Evolutionary conservation across 2,797 vertebrate species (phyloP), one percentile per base, ranked within the genome.

Genomic region (Pterois miles): DNA sequence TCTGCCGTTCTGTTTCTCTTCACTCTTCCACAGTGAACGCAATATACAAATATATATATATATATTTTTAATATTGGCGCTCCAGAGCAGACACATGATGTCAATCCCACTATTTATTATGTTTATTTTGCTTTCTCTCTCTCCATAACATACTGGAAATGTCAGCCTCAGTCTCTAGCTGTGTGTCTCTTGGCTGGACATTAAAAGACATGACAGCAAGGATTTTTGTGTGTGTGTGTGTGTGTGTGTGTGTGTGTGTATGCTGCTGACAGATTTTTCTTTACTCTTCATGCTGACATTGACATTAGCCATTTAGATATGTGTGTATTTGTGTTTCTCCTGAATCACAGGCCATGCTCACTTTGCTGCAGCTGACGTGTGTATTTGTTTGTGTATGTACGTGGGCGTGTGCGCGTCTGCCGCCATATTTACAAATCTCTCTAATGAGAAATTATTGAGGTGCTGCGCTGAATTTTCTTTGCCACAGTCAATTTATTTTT

Each of bases 51-150:
- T n/a, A n/a, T n/a, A n/a, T n/a, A n/a, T n/a, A n/a, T n/a, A n/a
- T n/a, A n/a, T n/a, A n/a, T n/a, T n/a, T 71, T 72, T 68, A 27
- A 79, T 64, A 60, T 18, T 80, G 72, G 74, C 83, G 18, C 59
- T 80, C 46, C 71, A 23, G 43, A 81, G 82, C 74, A 90, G 91
- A 90, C 87, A 91, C 79, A 90, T 90, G 89, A 94, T 92, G 90
- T 92, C 92, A 92, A 89, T 89, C 81, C 88, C 69, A 60, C 84
- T 88, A 88, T 93, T 93, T 89, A 89, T 93, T 89, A 79, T 89
- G 89, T 87, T 93, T 90, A 87, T 90, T 91, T 91, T 88, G 74
- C 83, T 89, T 78, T 80, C 74, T 85, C 77, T 83, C 85, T 82
- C 84, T 76, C 85, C 87, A 90, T 82, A 88, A 88, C 85, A 89